phyloP scores from a whole-genome alignment of 2,797 vertebrate species.

The Buceros bicornis region DNA sequence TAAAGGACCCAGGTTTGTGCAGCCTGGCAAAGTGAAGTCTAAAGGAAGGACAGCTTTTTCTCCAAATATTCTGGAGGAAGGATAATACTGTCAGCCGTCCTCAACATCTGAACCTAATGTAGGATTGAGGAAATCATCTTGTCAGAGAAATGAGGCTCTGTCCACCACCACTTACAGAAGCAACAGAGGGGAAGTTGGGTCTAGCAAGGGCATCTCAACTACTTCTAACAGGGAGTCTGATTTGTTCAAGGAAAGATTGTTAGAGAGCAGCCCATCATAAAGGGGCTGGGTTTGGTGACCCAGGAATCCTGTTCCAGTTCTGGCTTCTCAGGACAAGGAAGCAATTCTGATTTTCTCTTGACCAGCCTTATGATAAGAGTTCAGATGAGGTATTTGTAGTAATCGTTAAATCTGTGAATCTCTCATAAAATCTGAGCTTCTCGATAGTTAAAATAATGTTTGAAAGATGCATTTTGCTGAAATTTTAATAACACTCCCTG shows the following conservation, averaged over 20 bases:
- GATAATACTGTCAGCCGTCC: not conserved
- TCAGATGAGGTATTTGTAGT: not conserved
- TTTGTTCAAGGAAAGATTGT: not conserved
- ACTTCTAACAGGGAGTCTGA: not conserved
- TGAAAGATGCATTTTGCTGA: not conserved
- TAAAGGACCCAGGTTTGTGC: not conserved
- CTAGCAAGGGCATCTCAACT: not conserved
- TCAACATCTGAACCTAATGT: not conserved
- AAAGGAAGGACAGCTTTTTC: not conserved
- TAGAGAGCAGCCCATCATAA: rapidly evolving
- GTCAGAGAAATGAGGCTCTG: not conserved
- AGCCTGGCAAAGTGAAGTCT: not conserved
- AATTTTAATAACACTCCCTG: not conserved
- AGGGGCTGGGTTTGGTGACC: not conserved
- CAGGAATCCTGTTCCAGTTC: not conserved
- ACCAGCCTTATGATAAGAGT: not conserved
- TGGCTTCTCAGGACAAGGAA: not conserved
- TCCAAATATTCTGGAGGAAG: not conserved
- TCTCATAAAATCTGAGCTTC: not conserved
- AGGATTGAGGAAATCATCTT: not conserved
- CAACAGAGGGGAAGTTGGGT: not conserved
- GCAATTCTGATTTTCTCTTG: not conserved
- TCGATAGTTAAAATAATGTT: not conserved
- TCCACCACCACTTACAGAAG: not conserved
- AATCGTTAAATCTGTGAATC: not conserved